Evolutionary conservation across 2,888 invertebrate genomes (phyloP).

Genomic region (Pilophorus perplexus): DNA sequence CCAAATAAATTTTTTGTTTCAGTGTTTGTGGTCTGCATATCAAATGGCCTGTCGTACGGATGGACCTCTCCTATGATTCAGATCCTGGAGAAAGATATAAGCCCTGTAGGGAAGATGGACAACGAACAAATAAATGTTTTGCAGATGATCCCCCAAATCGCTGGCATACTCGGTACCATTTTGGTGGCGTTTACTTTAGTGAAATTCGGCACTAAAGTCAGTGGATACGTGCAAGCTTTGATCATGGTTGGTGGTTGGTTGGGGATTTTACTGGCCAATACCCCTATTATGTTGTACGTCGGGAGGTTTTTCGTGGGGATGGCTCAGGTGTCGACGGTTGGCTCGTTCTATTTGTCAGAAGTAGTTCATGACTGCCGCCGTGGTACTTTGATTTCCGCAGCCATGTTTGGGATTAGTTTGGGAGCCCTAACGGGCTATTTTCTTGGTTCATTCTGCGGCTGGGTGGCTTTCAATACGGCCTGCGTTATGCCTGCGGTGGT

Average conservation of each 20-base stretch:
- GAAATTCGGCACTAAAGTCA: conserved; percentile 9
- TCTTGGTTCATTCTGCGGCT: conserved; percentile 3
- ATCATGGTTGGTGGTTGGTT: conserved; percentile 1
- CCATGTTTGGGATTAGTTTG: neutral
- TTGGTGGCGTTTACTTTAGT: neutral
- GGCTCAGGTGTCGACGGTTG: neutral
- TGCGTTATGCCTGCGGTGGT: neutral
- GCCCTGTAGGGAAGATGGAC: conserved; percentile 23
- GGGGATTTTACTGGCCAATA: neutral
- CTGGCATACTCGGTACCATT: neutral
- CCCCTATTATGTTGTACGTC: neutral
- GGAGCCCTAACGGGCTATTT: neutral
- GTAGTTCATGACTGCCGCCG: conserved; percentile 4
- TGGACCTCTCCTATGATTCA: conserved; percentile 25
- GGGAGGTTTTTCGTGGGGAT: neutral
- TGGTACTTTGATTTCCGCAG: neutral
- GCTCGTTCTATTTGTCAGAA: conserved; percentile 19
- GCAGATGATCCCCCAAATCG: neutral
- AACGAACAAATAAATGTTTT: conserved; percentile 2
- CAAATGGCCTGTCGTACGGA: neutral
- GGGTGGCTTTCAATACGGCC: neutral
- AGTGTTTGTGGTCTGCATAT: conserved; percentile 14
- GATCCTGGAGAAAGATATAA: neutral
- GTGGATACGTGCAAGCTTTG: neutral
- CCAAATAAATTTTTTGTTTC: no score